Conservation (phyloP, 2,888 invertebrate species). For the Agonopterix alstromeriana region DNA sequence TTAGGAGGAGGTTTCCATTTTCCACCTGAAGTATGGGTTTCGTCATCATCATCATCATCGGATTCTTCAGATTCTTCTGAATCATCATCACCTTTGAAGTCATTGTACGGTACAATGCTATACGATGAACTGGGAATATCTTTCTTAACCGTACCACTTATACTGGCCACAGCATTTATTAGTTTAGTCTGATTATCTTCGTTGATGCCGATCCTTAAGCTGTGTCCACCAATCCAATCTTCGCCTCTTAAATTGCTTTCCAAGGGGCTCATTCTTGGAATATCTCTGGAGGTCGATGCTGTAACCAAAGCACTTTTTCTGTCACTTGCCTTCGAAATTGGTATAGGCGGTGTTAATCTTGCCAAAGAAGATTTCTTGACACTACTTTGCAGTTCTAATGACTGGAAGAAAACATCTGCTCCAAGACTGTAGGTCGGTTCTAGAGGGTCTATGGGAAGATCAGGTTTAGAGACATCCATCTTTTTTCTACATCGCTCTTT, state of each 20-base stretch:
- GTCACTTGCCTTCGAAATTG: conserved; percentile 47
- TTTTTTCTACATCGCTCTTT: conserved; percentile 80
- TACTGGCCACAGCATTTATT: conserved; percentile 80
- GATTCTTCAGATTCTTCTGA: conserved; percentile 77
- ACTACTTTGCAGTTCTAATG: conserved; percentile 86
- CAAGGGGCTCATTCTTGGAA: conserved; percentile 55
- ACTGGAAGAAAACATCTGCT: conserved; percentile 92
- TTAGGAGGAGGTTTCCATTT: conserved; percentile 84
- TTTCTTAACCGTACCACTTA: conserved; percentile 75
- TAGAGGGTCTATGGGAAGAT: conserved; percentile 51
- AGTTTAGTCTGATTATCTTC: conserved; percentile 78
- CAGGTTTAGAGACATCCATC: conserved; percentile 33
- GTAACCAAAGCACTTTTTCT: conserved; percentile 41
- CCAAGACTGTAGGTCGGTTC: conserved; percentile 79
- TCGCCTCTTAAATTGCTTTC: conserved; percentile 70
- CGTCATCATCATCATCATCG: conserved; percentile 76
- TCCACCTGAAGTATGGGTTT: conserved; percentile 71
- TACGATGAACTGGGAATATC: conserved; percentile 57
- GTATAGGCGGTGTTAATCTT: conserved; percentile 63
- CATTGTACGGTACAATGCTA: conserved; percentile 47
- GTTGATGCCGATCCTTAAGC: conserved; percentile 69
- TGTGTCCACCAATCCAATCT: conserved; percentile 79
- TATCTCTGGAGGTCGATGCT: conserved; percentile 49
- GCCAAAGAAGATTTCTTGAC: conserved; percentile 76
- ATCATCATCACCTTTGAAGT: conserved; percentile 61